These are phyloP conservation scores for Serranus cabrilla DNA, from an alignment of 2,797 vertebrate species.

Conservation along the genomic window DNA sequence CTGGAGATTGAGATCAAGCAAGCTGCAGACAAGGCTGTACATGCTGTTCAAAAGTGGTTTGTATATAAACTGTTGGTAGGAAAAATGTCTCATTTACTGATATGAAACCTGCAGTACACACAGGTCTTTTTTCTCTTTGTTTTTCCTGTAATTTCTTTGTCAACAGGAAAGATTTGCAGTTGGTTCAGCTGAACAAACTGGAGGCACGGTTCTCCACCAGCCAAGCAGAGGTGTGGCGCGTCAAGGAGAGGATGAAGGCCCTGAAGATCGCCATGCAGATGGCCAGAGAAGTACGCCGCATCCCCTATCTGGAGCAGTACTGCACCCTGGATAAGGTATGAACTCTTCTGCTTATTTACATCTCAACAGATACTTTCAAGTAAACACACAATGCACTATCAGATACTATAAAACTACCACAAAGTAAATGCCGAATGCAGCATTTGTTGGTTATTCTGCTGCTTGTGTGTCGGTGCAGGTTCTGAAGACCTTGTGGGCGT, in stretches of 20 bases:
- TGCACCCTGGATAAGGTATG: constrained; percentile 75
- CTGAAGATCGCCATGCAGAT: constrained; percentile 76
- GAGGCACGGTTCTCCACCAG: constrained; percentile 60
- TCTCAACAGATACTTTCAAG: not conserved
- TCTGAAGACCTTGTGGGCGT: constrained; percentile 75
- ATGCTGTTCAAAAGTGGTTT: constrained; percentile 76
- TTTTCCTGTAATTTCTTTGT: not conserved
- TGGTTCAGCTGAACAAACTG: constrained; percentile 62
- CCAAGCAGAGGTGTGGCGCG: constrained; percentile 28
- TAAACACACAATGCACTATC: not conserved
- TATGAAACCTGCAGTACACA: not conserved
- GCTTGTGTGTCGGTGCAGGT: constrained; percentile 60
- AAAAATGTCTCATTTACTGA: not conserved
- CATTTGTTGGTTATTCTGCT: not conserved
- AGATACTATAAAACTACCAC: not conserved
- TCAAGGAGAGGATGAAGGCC: constrained; percentile 67
- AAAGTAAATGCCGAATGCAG: not conserved
- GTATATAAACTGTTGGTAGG: not conserved
- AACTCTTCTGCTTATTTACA: not conserved
- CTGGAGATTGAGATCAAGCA: constrained; percentile 74
- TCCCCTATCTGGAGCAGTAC: constrained; percentile 77
- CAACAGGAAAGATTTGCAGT: constrained; percentile 70
- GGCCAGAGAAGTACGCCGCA: constrained; percentile 74
- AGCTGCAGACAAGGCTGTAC: constrained; percentile 58
- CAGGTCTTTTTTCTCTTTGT: not conserved